phyloP scores from a whole-genome alignment of 2,113 vertebrate genomes.

The Tretioscincus oriximinensis region DNA sequence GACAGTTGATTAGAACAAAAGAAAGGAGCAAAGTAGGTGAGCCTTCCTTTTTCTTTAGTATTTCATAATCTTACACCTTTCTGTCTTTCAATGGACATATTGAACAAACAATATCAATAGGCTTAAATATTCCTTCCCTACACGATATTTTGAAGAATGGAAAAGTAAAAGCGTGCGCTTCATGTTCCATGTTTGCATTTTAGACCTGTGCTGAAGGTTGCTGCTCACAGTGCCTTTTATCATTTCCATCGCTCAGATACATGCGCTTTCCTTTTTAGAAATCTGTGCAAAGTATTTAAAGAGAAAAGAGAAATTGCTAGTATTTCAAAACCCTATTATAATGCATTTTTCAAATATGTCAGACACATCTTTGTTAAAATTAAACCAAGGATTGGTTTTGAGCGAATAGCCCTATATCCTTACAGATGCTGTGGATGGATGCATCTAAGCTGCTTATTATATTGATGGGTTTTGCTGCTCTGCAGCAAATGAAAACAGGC shows the following conservation, averaged over 20 bases:
- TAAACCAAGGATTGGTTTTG: constrained; percentile 87
- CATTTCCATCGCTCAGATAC: constrained; percentile 60
- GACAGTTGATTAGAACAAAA: constrained; percentile 46
- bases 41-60: constrained; percentile 44
- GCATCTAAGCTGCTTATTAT: constrained; percentile 99
- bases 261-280: constrained; percentile 68
- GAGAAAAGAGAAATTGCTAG: constrained; percentile 73
- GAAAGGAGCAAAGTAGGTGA: constrained; percentile 25
- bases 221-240: constrained; percentile 62
- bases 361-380: constrained; percentile 87
- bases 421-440: constrained; percentile 91
- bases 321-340: constrained; percentile 76
- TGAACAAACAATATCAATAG: constrained; percentile 42
- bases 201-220: constrained; percentile 58
- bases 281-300: constrained; percentile 74
- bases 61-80: constrained; percentile 47
- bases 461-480: constrained; percentile 92
- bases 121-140: constrained; percentile 1
- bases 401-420: constrained; percentile 85
- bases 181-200: constrained; percentile 51
- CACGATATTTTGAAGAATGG: constrained; percentile 49
- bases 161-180: constrained; percentile 46
- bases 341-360: constrained; percentile 82
- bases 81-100: constrained; percentile 39
- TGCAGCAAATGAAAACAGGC: constrained; percentile 85